Conservation (phyloP, 2,888 invertebrate species). For the Leptopilina myrica region DNA sequence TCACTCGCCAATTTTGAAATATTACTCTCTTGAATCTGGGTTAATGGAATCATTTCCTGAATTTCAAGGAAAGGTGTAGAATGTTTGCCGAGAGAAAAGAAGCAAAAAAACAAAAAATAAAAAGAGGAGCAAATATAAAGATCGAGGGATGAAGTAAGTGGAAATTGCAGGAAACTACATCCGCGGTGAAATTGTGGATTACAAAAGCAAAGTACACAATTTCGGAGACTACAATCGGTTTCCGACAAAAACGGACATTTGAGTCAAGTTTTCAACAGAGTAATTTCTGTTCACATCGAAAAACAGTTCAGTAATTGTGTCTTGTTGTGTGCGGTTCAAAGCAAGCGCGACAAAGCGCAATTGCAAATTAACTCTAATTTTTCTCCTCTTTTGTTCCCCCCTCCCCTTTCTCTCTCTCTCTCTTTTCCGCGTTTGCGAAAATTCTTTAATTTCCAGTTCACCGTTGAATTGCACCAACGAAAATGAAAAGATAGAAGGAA, state of each 20-base stretch:
- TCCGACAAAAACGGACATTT: constrained; percentile 18
- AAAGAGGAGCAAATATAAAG: constrained; percentile 12
- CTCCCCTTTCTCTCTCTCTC: constrained; percentile 47
- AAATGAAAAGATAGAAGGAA: constrained; percentile 1
- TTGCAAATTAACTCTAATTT: constrained; percentile 65
- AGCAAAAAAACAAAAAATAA: background rate
- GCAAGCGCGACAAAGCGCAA: constrained; percentile 49
- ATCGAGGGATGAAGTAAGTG: constrained; percentile 32
- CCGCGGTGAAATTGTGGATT: constrained; percentile 29
- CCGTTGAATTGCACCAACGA: constrained; percentile 8
- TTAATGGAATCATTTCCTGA: constrained; percentile 19
- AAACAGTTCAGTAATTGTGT: constrained; percentile 30
- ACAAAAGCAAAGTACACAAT: constrained; percentile 37
- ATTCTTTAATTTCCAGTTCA: constrained; percentile 42
- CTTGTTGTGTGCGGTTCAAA: constrained; percentile 19
- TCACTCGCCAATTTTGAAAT: background rate
- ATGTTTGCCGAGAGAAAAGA: constrained; percentile 27
- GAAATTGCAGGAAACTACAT: constrained; percentile 37
- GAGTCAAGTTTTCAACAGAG: constrained; percentile 19
- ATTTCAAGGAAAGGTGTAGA: constrained; percentile 3
- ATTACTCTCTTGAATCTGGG: background rate
- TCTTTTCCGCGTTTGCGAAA: constrained; percentile 49
- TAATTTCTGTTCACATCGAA: constrained; percentile 32
- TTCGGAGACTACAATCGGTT: constrained; percentile 32
- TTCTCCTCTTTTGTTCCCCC: background rate